Conservation (phyloP, 2,888 invertebrate species). For the Mesorhabditis sp. region DNA sequence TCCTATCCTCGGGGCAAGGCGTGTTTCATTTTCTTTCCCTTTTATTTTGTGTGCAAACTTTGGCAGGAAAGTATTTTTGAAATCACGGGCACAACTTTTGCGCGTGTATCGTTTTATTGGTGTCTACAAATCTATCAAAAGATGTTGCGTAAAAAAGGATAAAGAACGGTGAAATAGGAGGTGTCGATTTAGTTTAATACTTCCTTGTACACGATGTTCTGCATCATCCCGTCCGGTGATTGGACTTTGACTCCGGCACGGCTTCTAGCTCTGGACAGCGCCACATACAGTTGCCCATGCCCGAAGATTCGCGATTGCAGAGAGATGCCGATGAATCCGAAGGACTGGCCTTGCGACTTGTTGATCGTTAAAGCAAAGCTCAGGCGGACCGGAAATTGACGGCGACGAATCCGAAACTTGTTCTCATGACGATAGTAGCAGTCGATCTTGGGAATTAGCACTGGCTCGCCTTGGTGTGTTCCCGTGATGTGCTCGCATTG, state of each 20-base stretch:
- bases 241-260: constrained; percentile 8
- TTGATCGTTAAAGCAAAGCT: constrained; percentile 37
- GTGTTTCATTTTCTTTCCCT: too few relatives aligned
- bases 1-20: too few relatives aligned
- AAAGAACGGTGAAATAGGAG: too few relatives aligned
- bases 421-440: constrained; percentile 25
- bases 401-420: constrained; percentile 48
- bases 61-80: too few relatives aligned
- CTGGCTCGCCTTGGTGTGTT: not conserved
- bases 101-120: too few relatives aligned
- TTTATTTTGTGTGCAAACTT: too few relatives aligned
- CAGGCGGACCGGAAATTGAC: constrained; percentile 26
- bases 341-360: constrained; percentile 36
- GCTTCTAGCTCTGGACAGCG: constrained; percentile 7
- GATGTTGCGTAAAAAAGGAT: too few relatives aligned
- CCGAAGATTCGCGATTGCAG: not conserved
- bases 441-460: constrained; percentile 11
- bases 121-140: too few relatives aligned
- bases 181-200: not conserved
- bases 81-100: not conserved
- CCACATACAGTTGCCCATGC: constrained; percentile 12
- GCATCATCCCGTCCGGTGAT: not conserved
- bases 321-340: constrained; percentile 23
- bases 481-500: not conserved
- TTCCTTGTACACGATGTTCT: constrained; percentile 11